A percentile compares a stretch with the other conserved stretches of the same genome.
phyloP scores from a whole-genome alignment of 2,888 invertebrate species.

The Ornithoptera alexandrae region DNA sequence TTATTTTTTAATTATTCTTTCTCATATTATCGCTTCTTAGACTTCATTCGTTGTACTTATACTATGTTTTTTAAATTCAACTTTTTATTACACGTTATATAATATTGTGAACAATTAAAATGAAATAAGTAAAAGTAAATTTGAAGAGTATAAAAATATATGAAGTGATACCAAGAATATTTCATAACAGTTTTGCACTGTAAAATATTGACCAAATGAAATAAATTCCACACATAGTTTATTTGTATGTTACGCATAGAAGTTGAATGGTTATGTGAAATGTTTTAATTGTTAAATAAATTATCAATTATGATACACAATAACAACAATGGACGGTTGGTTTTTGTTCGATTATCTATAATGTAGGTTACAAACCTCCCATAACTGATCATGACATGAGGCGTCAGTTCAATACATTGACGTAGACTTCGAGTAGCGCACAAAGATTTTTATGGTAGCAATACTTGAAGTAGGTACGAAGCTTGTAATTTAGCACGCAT shows the following conservation, averaged over 20 bases:
- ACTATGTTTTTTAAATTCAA: no score
- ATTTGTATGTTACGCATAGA: neutral
- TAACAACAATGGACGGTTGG: slow-evolving; percentile 48
- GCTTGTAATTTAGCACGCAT: neutral
- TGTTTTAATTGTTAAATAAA: neutral
- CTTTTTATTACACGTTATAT: no score
- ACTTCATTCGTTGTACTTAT: no score
- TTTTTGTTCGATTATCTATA: slow-evolving; percentile 55
- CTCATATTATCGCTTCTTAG: no score
- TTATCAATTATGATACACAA: slow-evolving; percentile 22
- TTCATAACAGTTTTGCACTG: no score
- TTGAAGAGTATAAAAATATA: no score
- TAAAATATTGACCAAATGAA: no score
- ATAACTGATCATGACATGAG: slow-evolving; percentile 72
- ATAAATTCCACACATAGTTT: neutral
- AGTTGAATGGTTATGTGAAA: neutral
- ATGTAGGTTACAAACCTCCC: slow-evolving; percentile 66
- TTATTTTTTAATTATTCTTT: no score
- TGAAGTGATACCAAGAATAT: no score
- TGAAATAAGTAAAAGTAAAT: no score
- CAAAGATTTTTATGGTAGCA: slow-evolving; percentile 33
- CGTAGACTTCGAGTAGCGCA: slow-evolving; percentile 42
- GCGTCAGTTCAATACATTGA: slow-evolving; percentile 58
- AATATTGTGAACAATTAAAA: no score
- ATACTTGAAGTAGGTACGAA: slow-evolving; percentile 27